Conservation (phyloP, 2,888 invertebrate species). For the Magallana nippona region DNA sequence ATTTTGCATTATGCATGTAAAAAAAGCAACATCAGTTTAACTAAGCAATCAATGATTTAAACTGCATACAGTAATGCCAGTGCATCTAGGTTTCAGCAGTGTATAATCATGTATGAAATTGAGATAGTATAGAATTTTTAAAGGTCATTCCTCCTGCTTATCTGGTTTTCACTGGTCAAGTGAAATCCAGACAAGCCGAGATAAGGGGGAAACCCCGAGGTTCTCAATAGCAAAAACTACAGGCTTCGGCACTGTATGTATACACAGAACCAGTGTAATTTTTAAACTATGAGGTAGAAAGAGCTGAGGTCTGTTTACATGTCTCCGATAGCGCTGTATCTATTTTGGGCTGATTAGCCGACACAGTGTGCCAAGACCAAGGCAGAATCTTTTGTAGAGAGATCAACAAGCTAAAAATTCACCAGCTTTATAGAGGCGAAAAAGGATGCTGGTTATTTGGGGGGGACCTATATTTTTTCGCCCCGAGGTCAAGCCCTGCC, state of each 20-base stretch:
- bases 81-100: no score
- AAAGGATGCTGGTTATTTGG: not conserved
- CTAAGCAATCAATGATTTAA: no score
- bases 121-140: no score
- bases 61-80: no score
- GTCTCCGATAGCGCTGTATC: slow-evolving; percentile 10
- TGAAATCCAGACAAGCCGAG: no score
- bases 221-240: no score
- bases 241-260: not conserved
- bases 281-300: slow-evolving; percentile 30
- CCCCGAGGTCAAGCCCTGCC: not conserved
- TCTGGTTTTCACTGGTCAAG: no score
- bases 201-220: no score
- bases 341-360: slow-evolving; percentile 6
- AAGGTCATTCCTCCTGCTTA: no score
- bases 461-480: not conserved
- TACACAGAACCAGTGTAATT: slow-evolving; percentile 2
- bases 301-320: not conserved
- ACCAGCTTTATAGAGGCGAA: not conserved
- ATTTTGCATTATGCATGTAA: no score
- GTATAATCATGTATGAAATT: no score
- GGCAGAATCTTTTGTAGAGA: not conserved
- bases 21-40: no score
- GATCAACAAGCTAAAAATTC: slow-evolving; percentile 18
- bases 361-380: slow-evolving; percentile 9